A percentile compares a stretch with the other conserved stretches of the same genome.
Evolutionary conservation across 2,888 invertebrate genomes (phyloP).

Genomic region (Alitta virens): DNA sequence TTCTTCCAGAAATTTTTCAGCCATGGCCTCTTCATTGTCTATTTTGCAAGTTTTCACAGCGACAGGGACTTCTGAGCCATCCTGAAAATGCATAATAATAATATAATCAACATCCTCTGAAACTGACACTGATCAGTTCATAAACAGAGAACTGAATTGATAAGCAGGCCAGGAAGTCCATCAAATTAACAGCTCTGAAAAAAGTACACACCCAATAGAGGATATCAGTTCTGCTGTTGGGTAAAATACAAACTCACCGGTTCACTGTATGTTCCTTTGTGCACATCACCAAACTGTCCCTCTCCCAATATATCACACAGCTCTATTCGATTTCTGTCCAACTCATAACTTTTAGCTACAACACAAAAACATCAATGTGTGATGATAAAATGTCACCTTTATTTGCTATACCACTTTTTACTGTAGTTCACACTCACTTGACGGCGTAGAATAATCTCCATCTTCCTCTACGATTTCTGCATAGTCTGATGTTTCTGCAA

Average conservation of each 20-base stretch:
- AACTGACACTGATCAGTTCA: no score
- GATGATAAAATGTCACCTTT: no score
- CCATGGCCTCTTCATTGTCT: slow-evolving; percentile 63
- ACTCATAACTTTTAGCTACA: slow-evolving; percentile 72
- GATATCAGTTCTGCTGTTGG: no score
- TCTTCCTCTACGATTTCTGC: slow-evolving; percentile 76
- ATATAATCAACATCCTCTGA: no score
- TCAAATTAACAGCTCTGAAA: no score
- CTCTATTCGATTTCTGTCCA: slow-evolving; percentile 81
- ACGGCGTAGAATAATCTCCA: slow-evolving; percentile 89
- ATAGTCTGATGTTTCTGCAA: slow-evolving; percentile 67
- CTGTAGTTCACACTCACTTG: slow-evolving; percentile 45
- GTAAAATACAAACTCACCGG: no score
- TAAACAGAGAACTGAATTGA: no score
- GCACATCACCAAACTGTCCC: slow-evolving; percentile 98
- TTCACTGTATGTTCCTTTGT: slow-evolving; percentile 72
- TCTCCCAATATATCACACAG: slow-evolving; percentile 92
- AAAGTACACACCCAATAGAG: no score
- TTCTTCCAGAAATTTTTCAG: slow-evolving; percentile 95
- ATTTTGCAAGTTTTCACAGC: slow-evolving; percentile 98
- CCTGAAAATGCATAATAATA: no score
- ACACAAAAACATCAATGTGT: no score
- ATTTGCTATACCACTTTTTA: no score
- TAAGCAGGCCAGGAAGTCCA: no score
- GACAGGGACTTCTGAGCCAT: slow-evolving; percentile 73